These are phyloP conservation scores for Adela reaumurella DNA, from an alignment of 2,888 invertebrate genomes.

Conservation along the genomic window DNA sequence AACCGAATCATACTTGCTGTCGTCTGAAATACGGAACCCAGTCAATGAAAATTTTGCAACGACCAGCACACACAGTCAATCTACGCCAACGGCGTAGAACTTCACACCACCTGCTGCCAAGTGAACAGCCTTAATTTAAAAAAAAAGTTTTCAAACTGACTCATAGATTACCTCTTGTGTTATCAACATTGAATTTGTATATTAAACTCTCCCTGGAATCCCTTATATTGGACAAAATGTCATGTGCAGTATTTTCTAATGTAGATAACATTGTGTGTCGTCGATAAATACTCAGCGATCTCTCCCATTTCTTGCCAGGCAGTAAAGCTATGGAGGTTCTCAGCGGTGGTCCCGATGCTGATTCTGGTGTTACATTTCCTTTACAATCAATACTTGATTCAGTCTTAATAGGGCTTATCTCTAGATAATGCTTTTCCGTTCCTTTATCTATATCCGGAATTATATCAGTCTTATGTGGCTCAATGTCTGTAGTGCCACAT, in stretches of 20 bases:
- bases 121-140: slow-evolving; percentile 10
- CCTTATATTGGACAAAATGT: slow-evolving; percentile 49
- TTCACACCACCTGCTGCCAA: not conserved
- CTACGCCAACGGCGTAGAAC: slow-evolving; percentile 2
- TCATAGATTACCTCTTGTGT: slow-evolving; percentile 8
- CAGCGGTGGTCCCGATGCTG: slow-evolving; percentile 17
- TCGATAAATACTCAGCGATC: slow-evolving; percentile 59
- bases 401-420: not conserved
- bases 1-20: no score
- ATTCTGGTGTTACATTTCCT: not conserved
- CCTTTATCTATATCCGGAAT: no score
- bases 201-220: slow-evolving; percentile 49
- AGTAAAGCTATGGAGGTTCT: slow-evolving; percentile 45
- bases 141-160: not conserved
- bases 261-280: slow-evolving; percentile 38
- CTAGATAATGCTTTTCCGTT: no score
- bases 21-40: no score
- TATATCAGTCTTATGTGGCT: no score
- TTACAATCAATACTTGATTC: not conserved
- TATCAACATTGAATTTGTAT: slow-evolving; percentile 7
- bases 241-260: slow-evolving; percentile 51
- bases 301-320: slow-evolving; percentile 67
- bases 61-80: no score
- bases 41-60: no score
- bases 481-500: slow-evolving; percentile 11